A percentile compares a stretch with the other conserved stretches of the same genome.
phyloP scores from a whole-genome alignment of 2,888 invertebrate genomes.

The Craniophora ligustri region DNA sequence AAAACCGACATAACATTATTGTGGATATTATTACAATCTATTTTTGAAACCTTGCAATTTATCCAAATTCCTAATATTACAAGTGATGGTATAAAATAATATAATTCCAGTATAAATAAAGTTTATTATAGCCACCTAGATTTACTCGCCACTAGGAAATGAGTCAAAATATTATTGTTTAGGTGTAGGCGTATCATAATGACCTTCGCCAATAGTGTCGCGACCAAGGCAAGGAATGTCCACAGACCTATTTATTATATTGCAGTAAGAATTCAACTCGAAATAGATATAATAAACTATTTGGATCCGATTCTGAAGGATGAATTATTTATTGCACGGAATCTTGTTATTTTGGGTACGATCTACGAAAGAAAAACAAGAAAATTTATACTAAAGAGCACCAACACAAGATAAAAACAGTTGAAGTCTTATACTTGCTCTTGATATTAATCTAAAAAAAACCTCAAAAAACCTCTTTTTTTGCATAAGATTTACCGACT shows the following conservation, averaged over 20 bases:
- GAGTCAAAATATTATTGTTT: slow-evolving; percentile 72
- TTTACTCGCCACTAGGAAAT: slow-evolving; percentile 70
- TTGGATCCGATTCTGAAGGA: slow-evolving; percentile 33
- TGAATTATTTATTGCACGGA: slow-evolving; percentile 29
- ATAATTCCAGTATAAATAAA: slow-evolving; percentile 31
- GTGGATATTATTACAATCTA: not conserved
- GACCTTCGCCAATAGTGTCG: slow-evolving; percentile 70
- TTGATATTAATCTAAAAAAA: too few species aligned
- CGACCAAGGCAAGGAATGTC: slow-evolving; percentile 74
- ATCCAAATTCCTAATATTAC: slow-evolving; percentile 4
- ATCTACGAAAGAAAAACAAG: slow-evolving; percentile 6
- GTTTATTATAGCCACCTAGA: slow-evolving; percentile 52
- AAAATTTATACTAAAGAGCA: slow-evolving; percentile 11
- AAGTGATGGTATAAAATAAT: slow-evolving; percentile 19
- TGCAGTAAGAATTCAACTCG: slow-evolving; percentile 55
- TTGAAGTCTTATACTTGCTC: too few species aligned
- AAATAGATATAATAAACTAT: slow-evolving; percentile 60
- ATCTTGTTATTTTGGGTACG: slow-evolving; percentile 8
- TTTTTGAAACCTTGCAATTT: not conserved
- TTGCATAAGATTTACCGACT: too few species aligned
- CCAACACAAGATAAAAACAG: too few species aligned
- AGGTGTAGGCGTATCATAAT: slow-evolving; percentile 67
- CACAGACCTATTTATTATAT: slow-evolving; percentile 65
- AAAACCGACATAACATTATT: too few species aligned
- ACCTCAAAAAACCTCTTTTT: too few species aligned